phyloP scores from a whole-genome alignment of 2,888 invertebrate genomes.

The Flexamia atlantica region DNA sequence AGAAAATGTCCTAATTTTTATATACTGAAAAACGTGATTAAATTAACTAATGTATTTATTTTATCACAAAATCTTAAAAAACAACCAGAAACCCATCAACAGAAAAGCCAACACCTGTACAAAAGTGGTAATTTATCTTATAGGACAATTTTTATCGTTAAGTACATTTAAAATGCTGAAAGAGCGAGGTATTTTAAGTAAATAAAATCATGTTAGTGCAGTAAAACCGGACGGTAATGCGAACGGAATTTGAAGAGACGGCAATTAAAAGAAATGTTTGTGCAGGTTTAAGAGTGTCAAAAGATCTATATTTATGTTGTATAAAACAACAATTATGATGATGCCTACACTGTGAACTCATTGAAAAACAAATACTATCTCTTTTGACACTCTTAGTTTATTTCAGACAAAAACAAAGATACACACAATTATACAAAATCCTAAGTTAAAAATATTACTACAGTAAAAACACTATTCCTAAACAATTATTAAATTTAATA shows the following conservation, averaged over 20 bases:
- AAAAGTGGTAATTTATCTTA: background rate
- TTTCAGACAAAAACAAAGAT: background rate
- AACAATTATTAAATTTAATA: background rate
- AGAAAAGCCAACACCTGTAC: too few species aligned
- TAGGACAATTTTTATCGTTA: background rate
- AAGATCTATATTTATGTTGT: background rate
- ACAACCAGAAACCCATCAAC: too few species aligned
- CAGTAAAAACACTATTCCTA: background rate
- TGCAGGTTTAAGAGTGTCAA: background rate
- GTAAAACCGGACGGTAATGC: background rate
- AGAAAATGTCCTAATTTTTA: background rate
- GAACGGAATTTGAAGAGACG: constrained; percentile 6
- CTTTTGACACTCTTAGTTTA: background rate
- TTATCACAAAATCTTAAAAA: background rate
- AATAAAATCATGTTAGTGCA: constrained; percentile 2
- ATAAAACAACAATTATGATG: too few species aligned
- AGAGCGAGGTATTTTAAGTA: constrained; percentile 28
- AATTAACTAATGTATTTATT: too few species aligned
- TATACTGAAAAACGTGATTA: background rate
- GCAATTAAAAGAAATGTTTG: constrained; percentile 3
- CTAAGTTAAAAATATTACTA: background rate
- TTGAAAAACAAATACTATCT: background rate
- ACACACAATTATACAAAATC: background rate
- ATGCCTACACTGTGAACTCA: background rate
- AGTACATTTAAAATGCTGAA: constrained; percentile 30